Evolutionary conservation across 2,888 invertebrate species (phyloP).

Genomic region (Coenonympha glycerion): DNA sequence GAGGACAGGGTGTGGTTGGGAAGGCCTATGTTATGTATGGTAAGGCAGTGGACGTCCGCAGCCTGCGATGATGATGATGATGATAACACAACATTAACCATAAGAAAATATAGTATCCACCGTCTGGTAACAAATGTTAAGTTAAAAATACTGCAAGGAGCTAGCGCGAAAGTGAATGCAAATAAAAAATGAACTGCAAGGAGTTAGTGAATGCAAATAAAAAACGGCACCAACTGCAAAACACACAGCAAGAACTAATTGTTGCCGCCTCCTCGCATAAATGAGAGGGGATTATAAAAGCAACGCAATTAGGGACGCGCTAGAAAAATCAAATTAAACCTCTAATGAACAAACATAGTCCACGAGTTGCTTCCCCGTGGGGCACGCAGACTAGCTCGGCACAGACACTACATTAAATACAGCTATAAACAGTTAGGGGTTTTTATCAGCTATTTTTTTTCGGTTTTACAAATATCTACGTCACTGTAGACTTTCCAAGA

Average conservation of each 20-base stretch:
- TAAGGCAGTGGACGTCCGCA: too few relatives aligned
- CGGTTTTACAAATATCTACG: too few relatives aligned
- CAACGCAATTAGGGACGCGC: constrained; percentile 63
- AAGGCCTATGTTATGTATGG: too few relatives aligned
- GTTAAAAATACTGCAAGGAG: too few relatives aligned
- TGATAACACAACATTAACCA: too few relatives aligned
- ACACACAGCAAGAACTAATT: constrained; percentile 48
- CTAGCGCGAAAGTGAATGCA: not conserved
- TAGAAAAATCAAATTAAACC: constrained; percentile 71
- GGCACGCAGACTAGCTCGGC: constrained; percentile 36
- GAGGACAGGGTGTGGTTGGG: too few relatives aligned
- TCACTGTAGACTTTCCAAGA: too few relatives aligned
- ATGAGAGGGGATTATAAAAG: constrained; percentile 62
- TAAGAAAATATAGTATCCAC: too few relatives aligned
- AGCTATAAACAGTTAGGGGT: too few relatives aligned
- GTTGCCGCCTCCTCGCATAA: constrained; percentile 42
- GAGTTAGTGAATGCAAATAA: constrained; percentile 20
- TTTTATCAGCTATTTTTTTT: too few relatives aligned
- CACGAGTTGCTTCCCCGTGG: constrained; percentile 41
- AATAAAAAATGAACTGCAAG: not conserved
- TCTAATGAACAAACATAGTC: constrained; percentile 69
- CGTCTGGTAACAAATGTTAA: too few relatives aligned
- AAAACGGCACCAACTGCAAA: constrained; percentile 26
- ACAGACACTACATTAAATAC: constrained; percentile 1
- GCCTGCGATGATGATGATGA: too few relatives aligned